These are phyloP conservation scores for Drosophila anomalipes DNA, from an alignment of 2,888 invertebrate species.

Conservation along the genomic window DNA sequence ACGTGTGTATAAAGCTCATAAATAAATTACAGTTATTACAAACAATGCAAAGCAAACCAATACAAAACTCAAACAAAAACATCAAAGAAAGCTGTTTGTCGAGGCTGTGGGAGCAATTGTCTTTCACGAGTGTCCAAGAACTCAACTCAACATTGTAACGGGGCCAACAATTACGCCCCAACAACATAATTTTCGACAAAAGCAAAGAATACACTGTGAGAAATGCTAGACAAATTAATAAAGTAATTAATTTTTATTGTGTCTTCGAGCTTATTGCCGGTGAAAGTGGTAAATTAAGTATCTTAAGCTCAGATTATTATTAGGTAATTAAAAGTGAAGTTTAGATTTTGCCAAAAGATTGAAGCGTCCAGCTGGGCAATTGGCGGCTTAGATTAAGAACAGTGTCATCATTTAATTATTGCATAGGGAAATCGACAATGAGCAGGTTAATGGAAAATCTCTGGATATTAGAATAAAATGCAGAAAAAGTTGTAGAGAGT, in stretches of 20 bases:
- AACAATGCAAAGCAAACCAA: slow-evolving; percentile 3
- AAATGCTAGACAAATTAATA: slow-evolving; percentile 61
- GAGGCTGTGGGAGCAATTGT: slow-evolving; percentile 78
- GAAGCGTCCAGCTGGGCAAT: not conserved
- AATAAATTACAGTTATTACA: slow-evolving; percentile 71
- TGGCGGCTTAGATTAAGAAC: not conserved
- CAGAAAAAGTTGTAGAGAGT: not conserved
- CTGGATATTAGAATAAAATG: not conserved
- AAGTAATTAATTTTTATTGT: slow-evolving; percentile 58
- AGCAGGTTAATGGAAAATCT: not conserved
- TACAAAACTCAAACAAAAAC: slow-evolving; percentile 40
- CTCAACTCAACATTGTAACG: slow-evolving; percentile 48
- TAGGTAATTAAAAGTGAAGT: slow-evolving; percentile 42
- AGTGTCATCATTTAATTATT: slow-evolving; percentile 17
- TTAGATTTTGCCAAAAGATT: slow-evolving; percentile 20
- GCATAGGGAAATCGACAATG: slow-evolving; percentile 26
- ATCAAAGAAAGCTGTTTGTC: slow-evolving; percentile 63
- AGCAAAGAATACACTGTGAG: slow-evolving; percentile 53
- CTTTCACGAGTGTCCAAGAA: slow-evolving; percentile 69
- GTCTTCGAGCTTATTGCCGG: slow-evolving; percentile 13
- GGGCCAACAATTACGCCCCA: slow-evolving; percentile 79
- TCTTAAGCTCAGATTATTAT: slow-evolving; percentile 48
- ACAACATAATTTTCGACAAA: slow-evolving; percentile 61
- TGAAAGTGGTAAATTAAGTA: slow-evolving; percentile 66
- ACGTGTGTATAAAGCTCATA: slow-evolving; percentile 61